These are phyloP conservation scores for Hyposmocoma kahamanoa DNA, from an alignment of 1,140 invertebrate species.

Conservation along the genomic window DNA sequence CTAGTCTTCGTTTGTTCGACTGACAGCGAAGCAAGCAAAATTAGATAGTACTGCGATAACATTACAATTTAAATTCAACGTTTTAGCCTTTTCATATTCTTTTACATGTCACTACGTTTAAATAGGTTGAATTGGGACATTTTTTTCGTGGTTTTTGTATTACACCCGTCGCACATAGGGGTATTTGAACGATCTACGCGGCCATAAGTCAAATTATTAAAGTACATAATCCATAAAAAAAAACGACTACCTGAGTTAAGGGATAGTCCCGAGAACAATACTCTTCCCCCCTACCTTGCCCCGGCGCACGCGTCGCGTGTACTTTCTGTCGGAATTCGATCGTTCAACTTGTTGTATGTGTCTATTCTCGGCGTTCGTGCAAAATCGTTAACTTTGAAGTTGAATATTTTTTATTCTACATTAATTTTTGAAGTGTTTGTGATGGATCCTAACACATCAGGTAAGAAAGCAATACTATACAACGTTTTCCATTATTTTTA, in stretches of 20 bases:
- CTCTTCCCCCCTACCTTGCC: neutral
- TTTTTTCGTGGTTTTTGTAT: too few relatives aligned
- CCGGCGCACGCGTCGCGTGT: neutral
- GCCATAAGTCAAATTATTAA: conserved; percentile 2
- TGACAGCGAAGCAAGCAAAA: too few relatives aligned
- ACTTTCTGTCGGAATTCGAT: neutral
- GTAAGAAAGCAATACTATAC: neutral
- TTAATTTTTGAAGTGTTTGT: neutral
- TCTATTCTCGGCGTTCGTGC: neutral
- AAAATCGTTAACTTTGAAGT: neutral
- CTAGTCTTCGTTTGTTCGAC: too few relatives aligned
- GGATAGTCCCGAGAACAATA: neutral
- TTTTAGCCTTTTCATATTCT: too few relatives aligned
- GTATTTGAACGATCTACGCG: too few relatives aligned
- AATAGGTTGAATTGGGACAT: too few relatives aligned
- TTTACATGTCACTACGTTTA: too few relatives aligned
- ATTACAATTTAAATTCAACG: too few relatives aligned
- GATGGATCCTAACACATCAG: conserved; percentile 4
- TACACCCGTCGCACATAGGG: too few relatives aligned
- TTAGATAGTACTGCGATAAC: too few relatives aligned
- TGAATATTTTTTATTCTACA: neutral
- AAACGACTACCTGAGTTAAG: neutral
- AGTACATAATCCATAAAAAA: neutral
- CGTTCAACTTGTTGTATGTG: neutral
- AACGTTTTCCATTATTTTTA: neutral